A percentile compares a stretch with the other conserved stretches of the same genome.
Evolutionary conservation across 2,113 vertebrate species (phyloP).

Genomic region (Trematomus loennbergii): DNA sequence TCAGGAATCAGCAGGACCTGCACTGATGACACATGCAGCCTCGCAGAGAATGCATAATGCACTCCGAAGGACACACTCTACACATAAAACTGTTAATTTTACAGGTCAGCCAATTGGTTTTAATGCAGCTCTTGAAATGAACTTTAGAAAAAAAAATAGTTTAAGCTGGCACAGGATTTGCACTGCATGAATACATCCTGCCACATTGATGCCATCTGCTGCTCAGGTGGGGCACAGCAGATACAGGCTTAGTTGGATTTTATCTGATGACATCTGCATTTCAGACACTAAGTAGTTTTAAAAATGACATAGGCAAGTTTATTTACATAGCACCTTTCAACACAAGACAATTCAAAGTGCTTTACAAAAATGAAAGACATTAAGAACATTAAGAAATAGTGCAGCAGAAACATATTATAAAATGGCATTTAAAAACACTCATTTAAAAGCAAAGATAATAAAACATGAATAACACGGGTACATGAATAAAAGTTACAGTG

Average conservation of each 20-base stretch:
- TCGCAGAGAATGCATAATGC: constrained; percentile 37
- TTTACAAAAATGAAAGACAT: no score
- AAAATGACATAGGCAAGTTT: no score
- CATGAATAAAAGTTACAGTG: no score
- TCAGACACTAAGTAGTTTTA: background rate
- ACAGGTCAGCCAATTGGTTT: constrained; percentile 11
- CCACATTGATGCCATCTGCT: constrained; percentile 72
- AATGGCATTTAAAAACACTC: no score
- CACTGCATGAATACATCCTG: background rate
- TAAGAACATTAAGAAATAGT: no score
- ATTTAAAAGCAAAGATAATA: no score
- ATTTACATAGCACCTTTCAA: no score
- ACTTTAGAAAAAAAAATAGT: background rate
- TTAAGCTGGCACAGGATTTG: constrained; percentile 13
- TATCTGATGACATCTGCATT: background rate
- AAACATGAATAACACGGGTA: no score
- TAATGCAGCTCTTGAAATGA: constrained; percentile 7
- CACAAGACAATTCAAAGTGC: no score
- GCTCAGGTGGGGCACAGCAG: constrained; percentile 48
- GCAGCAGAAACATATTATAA: no score
- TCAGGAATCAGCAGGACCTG: constrained; percentile 61
- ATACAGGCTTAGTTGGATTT: background rate
- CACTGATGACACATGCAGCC: constrained; percentile 35
- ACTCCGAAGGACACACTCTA: constrained; percentile 44
- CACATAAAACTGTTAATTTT: constrained; percentile 33